A percentile compares a stretch with the other conserved stretches of the same genome.
phyloP scores from a whole-genome alignment of 2,888 invertebrate genomes.

The Nymphalis urticae region DNA sequence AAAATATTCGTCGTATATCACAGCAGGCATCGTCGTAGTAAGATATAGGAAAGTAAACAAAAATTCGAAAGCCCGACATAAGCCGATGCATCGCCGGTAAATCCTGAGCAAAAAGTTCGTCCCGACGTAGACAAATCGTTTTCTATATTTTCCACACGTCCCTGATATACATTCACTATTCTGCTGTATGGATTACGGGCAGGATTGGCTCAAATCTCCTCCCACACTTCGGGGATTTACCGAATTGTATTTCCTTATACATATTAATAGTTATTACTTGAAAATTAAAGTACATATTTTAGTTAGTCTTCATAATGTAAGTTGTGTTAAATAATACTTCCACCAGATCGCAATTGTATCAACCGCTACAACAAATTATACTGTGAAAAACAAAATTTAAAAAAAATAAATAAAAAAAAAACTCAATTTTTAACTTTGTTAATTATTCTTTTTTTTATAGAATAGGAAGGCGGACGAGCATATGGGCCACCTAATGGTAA shows the following conservation, averaged over 20 bases:
- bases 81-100: conserved; percentile 24
- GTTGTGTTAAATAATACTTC: too few species aligned
- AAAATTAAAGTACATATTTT: too few species aligned
- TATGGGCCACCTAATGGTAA: too few species aligned
- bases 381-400: too few species aligned
- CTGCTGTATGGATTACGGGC: conserved; percentile 34
- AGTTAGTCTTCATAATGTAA: too few species aligned
- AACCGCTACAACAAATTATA: too few species aligned
- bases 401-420: too few species aligned
- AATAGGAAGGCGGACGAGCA: too few species aligned
- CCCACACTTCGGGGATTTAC: conserved; percentile 15
- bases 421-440: too few species aligned
- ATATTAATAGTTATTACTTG: too few species aligned
- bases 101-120: conserved; percentile 29
- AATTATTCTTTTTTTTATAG: too few species aligned
- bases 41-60: conserved; percentile 21
- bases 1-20: conserved; percentile 5
- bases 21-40: background rate
- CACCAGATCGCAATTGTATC: too few species aligned
- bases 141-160: conserved; percentile 42
- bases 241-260: background rate
- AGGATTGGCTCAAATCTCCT: conserved; percentile 21
- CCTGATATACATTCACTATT: conserved; percentile 39
- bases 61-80: conserved; percentile 24
- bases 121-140: conserved; percentile 39